phyloP scores from a whole-genome alignment of 1,140 invertebrate species.

The Drosophila pallidifrons region DNA sequence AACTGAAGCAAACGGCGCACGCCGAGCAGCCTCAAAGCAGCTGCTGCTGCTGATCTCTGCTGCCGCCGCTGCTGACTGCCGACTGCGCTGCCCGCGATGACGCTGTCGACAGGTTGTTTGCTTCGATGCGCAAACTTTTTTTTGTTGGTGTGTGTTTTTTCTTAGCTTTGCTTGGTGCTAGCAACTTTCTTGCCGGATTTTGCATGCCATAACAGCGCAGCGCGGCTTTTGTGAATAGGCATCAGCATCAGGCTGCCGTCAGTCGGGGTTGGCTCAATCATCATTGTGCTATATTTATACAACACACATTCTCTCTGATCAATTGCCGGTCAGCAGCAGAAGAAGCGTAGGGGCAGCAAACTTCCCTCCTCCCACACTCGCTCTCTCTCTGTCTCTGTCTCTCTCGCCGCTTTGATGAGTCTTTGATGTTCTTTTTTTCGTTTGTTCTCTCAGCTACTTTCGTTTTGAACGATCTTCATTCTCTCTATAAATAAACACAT shows the following conservation, averaged over 20 bases:
- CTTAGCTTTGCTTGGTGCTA: constrained; percentile 32
- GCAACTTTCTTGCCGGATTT: constrained; percentile 78
- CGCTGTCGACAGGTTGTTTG: constrained; percentile 61
- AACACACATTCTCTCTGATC: constrained; percentile 25
- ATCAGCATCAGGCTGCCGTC: constrained; percentile 13
- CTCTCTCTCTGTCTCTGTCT: not conserved
- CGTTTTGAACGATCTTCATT: constrained; percentile 13
- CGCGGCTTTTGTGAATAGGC: constrained; percentile 18
- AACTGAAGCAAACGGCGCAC: constrained; percentile 71
- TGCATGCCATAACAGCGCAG: constrained; percentile 58
- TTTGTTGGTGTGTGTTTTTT: constrained; percentile 2
- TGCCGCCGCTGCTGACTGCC: constrained; percentile 14
- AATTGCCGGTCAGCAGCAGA: constrained; percentile 26
- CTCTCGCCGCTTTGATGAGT: constrained; percentile 30
- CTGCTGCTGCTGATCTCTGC: constrained; percentile 15
- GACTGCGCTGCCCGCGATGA: not conserved
- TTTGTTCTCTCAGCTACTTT: constrained; percentile 26
- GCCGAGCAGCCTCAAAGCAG: constrained; percentile 37
- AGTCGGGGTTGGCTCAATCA: constrained; percentile 19
- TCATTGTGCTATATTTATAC: constrained; percentile 53
- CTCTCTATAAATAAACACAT: constrained; percentile 36
- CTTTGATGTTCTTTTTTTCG: constrained; percentile 41
- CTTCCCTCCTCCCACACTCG: constrained; percentile 15
- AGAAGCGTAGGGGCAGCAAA: no score
- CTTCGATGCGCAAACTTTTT: constrained; percentile 73